Percentiles rank a stretch among this genome's conserved stretches.
phyloP scores from a whole-genome alignment of 2,797 vertebrate species.

The Cetoscarus ocellatus region DNA sequence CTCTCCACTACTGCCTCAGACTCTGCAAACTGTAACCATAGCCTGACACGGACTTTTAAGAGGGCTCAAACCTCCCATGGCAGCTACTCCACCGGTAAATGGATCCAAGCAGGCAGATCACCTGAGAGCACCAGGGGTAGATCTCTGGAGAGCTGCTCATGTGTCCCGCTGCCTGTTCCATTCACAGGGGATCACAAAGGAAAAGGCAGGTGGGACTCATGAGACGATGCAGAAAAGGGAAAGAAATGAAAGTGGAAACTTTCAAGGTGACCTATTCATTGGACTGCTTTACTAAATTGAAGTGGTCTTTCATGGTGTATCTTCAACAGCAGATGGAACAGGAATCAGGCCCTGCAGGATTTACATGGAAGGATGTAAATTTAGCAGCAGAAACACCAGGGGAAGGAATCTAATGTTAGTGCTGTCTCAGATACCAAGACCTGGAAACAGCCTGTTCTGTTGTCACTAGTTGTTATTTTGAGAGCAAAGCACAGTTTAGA shows the following conservation, averaged over 20 bases:
- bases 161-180: conserved; percentile 70
- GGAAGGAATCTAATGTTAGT: background rate
- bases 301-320: conserved; percentile 3
- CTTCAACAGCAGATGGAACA: conserved; percentile 20
- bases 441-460: too few relatives aligned
- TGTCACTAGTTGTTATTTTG: background rate
- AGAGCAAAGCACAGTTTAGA: too few relatives aligned
- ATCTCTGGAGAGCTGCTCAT: conserved; percentile 75
- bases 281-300: conserved; percentile 16
- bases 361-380: background rate
- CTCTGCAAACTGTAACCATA: conserved; percentile 78
- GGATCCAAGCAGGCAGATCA: conserved; percentile 78
- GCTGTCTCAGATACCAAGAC: too few relatives aligned
- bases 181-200: conserved; percentile 51
- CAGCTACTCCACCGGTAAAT: conserved; percentile 83
- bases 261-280: conserved; percentile 47
- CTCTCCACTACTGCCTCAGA: conserved; percentile 53
- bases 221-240: conserved; percentile 42
- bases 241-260: conserved; percentile 22
- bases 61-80: conserved; percentile 76
- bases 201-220: conserved; percentile 24
- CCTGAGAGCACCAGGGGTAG: conserved; percentile 76
- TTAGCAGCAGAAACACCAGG: background rate
- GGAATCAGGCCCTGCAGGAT: conserved; percentile 8
- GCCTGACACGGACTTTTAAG: conserved; percentile 77